Evolutionary conservation across 2,888 invertebrate genomes (phyloP), one percentile per base, ranked within the genome.

Genomic region (Amphipoea oculea): DNA sequence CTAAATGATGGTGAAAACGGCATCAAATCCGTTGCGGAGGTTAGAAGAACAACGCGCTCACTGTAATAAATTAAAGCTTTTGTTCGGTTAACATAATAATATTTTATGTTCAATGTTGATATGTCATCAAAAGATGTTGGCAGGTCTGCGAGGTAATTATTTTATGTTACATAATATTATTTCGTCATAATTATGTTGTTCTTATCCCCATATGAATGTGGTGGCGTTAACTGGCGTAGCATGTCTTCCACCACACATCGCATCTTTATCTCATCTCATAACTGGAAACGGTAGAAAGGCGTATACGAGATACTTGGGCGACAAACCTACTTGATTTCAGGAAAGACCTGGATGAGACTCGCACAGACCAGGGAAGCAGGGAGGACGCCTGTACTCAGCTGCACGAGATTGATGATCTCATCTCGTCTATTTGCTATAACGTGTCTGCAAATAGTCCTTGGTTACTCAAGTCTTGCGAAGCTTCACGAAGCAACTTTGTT

Each of bases 51-150:
- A 57, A n/a, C 57, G n/a, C 11, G n/a, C n/a, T n/a, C 11, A 60
- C 57, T 77, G 23, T 67, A 29, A 60, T 78, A 40, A 40, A 77
- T 77, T 77, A 14, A 36, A 48, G 78, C 57, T 48, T 57, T 57
- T 48, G 77, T 77, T 23, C 7, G 23, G 14, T 29, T 29, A 17
- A 11, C 23, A 65, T 76, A 36, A 78, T 1, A 29, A 66, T 67
- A 67, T 48, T 62, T 54, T 3, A 65, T 48, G 48, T 66, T 36
- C 5, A n/a, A 40, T 63, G 29, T 48, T 48, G 23, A 73, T 17
- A 23, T 17, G 51, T 40, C 45, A 48, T 60, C 29, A 23, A 14
- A 54, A 70, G 29, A 2, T 11, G 70, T 11, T 17, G 71, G 42
- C 72, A 17, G 45, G 42, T 29, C 23, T 23, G 65, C 5, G 1